These are phyloP conservation scores for Epizoanthus ramosus DNA, from an alignment of 92 coral and sea anemone genomes.

Conservation along the genomic window DNA sequence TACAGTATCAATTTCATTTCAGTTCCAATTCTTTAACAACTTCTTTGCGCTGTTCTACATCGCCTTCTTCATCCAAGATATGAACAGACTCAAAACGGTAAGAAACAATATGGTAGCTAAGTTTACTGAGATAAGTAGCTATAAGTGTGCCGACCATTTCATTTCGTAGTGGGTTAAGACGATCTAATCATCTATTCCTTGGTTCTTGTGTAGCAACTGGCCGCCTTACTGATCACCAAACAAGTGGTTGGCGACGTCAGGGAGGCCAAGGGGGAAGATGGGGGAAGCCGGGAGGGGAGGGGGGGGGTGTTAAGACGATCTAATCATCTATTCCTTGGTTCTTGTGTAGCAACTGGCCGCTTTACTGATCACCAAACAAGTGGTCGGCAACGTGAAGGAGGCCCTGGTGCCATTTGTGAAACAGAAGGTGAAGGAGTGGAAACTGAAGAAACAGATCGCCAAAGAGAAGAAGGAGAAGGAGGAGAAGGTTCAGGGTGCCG, in stretches of 20 bases:
- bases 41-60: conserved; percentile 93
- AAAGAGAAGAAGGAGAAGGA: conserved; percentile 89
- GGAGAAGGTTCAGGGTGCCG: conserved; percentile 57
- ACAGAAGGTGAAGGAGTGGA: conserved; percentile 98
- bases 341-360: conserved; percentile 86
- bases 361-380: conserved; percentile 96
- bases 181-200: background rate
- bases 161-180: too few species aligned
- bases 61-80: conserved; percentile 88
- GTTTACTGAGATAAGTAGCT: too few species aligned
- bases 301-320: background rate
- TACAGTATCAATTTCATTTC: conserved; percentile 8
- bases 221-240: conserved; percentile 94
- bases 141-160: too few species aligned
- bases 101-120: conserved; percentile 15
- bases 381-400: conserved; percentile 95
- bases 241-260: conserved; percentile 98
- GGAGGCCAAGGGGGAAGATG: conserved; percentile 54
- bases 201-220: conserved; percentile 69
- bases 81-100: conserved; percentile 90
- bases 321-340: background rate
- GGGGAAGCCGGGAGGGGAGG: too few species aligned
- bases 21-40: conserved; percentile 98
- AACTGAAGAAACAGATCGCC: conserved; percentile 86
- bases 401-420: conserved; percentile 96